These are phyloP conservation scores for Xestia ashworthii DNA, from an alignment of 2,888 invertebrate genomes.

Conservation along the genomic window DNA sequence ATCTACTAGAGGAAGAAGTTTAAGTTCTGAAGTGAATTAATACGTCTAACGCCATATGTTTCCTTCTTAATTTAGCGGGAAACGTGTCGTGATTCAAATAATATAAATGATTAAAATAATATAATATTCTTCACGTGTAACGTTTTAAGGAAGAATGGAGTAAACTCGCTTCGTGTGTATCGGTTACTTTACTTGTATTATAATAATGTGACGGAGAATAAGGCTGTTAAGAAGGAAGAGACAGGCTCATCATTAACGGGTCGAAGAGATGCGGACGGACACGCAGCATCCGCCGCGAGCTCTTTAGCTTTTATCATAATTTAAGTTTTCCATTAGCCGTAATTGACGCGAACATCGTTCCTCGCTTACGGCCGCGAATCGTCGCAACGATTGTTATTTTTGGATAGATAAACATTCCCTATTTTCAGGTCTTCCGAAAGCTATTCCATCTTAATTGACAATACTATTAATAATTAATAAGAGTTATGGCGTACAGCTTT, in stretches of 20 bases:
- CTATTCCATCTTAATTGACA: slow-evolving; percentile 87
- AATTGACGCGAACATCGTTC: slow-evolving; percentile 90
- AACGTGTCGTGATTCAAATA: neutral
- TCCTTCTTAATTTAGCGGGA: slow-evolving; percentile 5
- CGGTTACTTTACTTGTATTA: slow-evolving; percentile 28
- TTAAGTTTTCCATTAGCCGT: slow-evolving; percentile 90
- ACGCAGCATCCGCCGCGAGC: slow-evolving; percentile 82
- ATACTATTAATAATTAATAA: slow-evolving; percentile 88
- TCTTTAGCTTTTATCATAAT: slow-evolving; percentile 90
- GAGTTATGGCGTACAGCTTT: slow-evolving; percentile 88
- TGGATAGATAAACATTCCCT: slow-evolving; percentile 88
- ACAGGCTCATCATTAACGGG: slow-evolving; percentile 68
- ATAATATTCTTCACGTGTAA: neutral
- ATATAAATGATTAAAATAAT: neutral
- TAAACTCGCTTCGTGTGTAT: slow-evolving; percentile 7
- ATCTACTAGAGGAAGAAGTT: slow-evolving; percentile 19
- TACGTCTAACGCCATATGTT: slow-evolving; percentile 9
- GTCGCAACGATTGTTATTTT: slow-evolving; percentile 86
- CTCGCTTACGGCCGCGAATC: slow-evolving; percentile 88
- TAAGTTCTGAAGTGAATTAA: slow-evolving; percentile 37
- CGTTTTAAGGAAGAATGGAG: neutral
- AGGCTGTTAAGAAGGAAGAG: slow-evolving; percentile 53
- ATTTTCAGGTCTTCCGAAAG: slow-evolving; percentile 84
- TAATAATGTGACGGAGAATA: slow-evolving; percentile 33
- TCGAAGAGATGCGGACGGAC: slow-evolving; percentile 72